A percentile compares a stretch with the other conserved stretches of the same genome.
Evolutionary conservation across 2,888 invertebrate genomes (phyloP).

Genomic region (Schrankia costaestrigalis): DNA sequence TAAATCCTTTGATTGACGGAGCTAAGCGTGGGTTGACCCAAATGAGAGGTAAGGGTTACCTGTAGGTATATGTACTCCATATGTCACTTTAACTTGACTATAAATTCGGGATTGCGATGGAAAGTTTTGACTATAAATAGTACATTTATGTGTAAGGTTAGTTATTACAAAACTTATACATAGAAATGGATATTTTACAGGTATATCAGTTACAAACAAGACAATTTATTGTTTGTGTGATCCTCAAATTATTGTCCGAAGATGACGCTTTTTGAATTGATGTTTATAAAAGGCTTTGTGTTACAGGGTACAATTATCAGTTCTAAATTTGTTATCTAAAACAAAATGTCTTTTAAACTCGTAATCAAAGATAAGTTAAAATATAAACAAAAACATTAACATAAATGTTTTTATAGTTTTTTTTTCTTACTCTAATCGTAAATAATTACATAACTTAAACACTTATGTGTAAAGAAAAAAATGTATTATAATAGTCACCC

Average conservation of each 20-base stretch:
- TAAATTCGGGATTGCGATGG: background rate
- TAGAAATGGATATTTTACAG: background rate
- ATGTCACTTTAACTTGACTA: background rate
- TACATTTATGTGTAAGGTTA: background rate
- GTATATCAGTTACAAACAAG: background rate
- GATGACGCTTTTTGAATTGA: too few relatives aligned
- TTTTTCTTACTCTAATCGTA: too few relatives aligned
- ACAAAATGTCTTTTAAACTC: too few relatives aligned
- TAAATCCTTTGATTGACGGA: constrained; percentile 32
- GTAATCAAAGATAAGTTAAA: too few relatives aligned
- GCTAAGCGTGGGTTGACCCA: constrained; percentile 30
- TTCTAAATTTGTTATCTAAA: too few relatives aligned
- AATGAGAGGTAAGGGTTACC: constrained; percentile 12
- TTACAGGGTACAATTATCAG: too few relatives aligned
- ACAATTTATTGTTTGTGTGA: background rate
- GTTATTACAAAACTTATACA: background rate
- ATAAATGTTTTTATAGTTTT: too few relatives aligned
- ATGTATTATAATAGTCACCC: too few relatives aligned
- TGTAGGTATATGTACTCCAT: constrained; percentile 2
- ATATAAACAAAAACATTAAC: too few relatives aligned
- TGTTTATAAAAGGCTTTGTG: too few relatives aligned
- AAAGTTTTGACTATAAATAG: background rate
- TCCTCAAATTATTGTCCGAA: background rate
- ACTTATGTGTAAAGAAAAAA: too few relatives aligned
- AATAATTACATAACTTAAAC: background rate